phyloP scores from a whole-genome alignment of 2,113 vertebrate species.

The Engystomops pustulosus region DNA sequence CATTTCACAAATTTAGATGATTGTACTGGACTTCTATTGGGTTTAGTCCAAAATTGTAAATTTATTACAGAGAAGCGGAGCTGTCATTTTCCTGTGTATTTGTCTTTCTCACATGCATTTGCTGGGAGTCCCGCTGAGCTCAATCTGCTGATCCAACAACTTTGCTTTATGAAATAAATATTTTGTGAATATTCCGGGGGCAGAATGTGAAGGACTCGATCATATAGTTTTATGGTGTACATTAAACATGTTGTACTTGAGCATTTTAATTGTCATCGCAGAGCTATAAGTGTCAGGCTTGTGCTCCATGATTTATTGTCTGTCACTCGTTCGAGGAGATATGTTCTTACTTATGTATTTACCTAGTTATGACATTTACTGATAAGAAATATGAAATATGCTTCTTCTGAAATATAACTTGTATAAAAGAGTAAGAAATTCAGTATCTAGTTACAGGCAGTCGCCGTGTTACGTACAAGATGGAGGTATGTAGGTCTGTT shows the following conservation, averaged over 20 bases:
- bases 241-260: background rate
- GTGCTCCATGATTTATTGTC: background rate
- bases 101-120: background rate
- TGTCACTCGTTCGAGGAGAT: background rate
- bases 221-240: constrained; percentile 24
- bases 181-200: background rate
- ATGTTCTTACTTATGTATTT: background rate
- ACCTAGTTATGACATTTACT: background rate
- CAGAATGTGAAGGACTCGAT: background rate
- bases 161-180: background rate
- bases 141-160: background rate
- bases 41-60: background rate
- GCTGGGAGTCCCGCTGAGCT: too few species aligned
- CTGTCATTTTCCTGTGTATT: background rate
- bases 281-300: background rate
- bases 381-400: background rate
- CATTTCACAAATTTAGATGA: background rate
- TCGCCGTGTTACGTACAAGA: too few species aligned
- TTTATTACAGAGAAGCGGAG: background rate
- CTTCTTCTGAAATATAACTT: background rate
- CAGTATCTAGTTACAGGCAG: too few species aligned
- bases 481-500: too few species aligned
- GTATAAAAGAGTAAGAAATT: background rate
- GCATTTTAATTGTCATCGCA: background rate
- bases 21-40: background rate